These are phyloP conservation scores for Pseudocheirus occidentalis DNA, from an alignment of 2,797 vertebrate species.

Conservation along the genomic window DNA sequence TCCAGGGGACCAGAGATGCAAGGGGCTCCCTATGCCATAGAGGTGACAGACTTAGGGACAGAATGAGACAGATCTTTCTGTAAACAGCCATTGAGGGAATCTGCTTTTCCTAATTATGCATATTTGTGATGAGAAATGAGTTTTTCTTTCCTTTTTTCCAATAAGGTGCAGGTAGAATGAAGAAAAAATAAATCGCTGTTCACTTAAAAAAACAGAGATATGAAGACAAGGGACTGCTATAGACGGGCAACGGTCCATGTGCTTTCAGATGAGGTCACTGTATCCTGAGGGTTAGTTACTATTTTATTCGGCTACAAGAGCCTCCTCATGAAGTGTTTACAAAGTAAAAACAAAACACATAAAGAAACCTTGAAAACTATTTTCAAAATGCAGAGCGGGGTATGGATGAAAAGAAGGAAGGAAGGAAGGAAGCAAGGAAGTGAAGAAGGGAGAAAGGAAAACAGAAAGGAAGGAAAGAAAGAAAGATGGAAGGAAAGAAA, in stretches of 20 bases:
- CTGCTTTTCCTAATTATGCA: background rate
- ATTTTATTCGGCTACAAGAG: background rate
- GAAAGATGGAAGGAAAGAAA: background rate
- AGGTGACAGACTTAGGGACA: background rate
- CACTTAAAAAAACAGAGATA: background rate
- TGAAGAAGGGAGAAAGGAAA: background rate
- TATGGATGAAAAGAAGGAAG: background rate
- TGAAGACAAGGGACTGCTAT: background rate
- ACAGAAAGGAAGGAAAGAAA: background rate
- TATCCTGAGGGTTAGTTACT: background rate
- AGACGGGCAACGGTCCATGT: accelerated
- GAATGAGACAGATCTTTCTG: background rate
- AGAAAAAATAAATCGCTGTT: background rate
- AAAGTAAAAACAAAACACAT: background rate
- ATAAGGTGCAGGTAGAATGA: accelerated
- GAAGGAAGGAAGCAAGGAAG: too few relatives aligned
- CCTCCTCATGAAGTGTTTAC: background rate
- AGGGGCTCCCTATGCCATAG: background rate
- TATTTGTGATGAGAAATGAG: background rate
- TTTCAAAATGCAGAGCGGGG: background rate
- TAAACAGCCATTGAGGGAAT: background rate
- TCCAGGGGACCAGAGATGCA: background rate
- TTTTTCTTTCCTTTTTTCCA: background rate
- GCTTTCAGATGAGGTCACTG: background rate
- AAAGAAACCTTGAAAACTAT: background rate